These are phyloP conservation scores for Acrossocheilus wenchowensis DNA, from an alignment of 2,797 vertebrate genomes.

Conservation along the genomic window DNA sequence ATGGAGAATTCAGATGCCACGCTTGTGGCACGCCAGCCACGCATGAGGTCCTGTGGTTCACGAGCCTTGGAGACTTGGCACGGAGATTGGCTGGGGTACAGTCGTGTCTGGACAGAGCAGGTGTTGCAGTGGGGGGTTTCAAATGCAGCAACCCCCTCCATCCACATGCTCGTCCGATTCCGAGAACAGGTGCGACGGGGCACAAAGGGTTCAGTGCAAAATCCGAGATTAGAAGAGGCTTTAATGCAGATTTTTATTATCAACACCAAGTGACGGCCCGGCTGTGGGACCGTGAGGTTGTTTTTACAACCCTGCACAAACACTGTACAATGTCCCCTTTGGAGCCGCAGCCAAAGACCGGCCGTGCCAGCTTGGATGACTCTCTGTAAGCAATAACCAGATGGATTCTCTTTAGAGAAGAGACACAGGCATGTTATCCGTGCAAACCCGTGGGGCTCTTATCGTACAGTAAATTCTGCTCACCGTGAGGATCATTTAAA, in stretches of 20 bases:
- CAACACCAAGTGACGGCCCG: conserved; percentile 12
- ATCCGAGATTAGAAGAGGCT: conserved; percentile 42
- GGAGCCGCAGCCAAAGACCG: conserved; percentile 5
- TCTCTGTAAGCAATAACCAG: conserved; percentile 46
- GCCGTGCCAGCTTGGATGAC: conserved; percentile 41
- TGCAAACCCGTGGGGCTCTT: neutral
- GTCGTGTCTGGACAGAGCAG: conserved; percentile 37
- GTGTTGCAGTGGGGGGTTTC: conserved; percentile 33
- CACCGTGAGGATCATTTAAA: neutral
- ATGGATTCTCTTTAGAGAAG: conserved; percentile 48
- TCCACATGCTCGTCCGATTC: neutral
- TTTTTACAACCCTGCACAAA: conserved; percentile 48
- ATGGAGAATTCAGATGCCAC: conserved; percentile 34
- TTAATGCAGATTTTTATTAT: conserved; percentile 39
- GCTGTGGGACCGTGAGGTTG: conserved; percentile 30
- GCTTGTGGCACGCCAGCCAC: conserved; percentile 18
- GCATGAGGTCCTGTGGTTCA: conserved; percentile 16
- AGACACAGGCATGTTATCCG: conserved; percentile 13
- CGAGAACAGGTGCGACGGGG: conserved; percentile 39
- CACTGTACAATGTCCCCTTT: conserved; percentile 28
- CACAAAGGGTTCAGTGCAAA: conserved; percentile 42
- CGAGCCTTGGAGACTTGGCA: conserved; percentile 20
- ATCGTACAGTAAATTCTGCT: conserved; percentile 33
- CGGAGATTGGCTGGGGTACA: neutral
- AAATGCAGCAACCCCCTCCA: conserved; percentile 1